A percentile compares a stretch with the other conserved stretches of the same genome.
phyloP scores from a whole-genome alignment of 2,888 invertebrate species.

The Drosophila histrio region DNA sequence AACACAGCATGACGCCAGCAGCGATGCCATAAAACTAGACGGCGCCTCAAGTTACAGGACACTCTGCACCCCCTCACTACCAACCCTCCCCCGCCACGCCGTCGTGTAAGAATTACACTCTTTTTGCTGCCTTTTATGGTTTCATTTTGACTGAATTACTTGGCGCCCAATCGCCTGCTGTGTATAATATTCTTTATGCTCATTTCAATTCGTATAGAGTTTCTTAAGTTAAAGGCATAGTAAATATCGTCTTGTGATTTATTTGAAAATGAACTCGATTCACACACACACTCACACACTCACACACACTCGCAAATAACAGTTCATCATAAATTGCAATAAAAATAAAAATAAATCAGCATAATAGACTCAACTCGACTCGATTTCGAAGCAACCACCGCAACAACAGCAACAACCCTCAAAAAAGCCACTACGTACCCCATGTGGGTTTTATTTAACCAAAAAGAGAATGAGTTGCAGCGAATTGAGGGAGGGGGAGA shows the following conservation, averaged over 20 bases:
- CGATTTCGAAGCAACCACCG: conserved; percentile 57
- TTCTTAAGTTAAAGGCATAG: conserved; percentile 15
- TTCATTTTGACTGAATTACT: conserved; percentile 58
- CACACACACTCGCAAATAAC: conserved; percentile 1
- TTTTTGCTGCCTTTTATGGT: conserved; percentile 42
- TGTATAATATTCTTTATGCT: conserved; percentile 9
- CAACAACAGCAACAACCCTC: conserved; percentile 56
- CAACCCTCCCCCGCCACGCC: not conserved
- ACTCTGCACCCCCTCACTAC: not conserved
- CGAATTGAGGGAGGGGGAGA: not conserved
- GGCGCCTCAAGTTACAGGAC: conserved; percentile 44
- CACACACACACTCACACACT: conserved; percentile 2
- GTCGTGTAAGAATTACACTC: not conserved
- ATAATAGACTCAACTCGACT: conserved; percentile 67
- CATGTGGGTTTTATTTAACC: conserved; percentile 15
- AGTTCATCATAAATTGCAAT: conserved; percentile 70
- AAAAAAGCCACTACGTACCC: conserved; percentile 12
- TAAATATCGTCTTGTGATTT: conserved; percentile 62
- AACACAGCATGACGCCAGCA: conserved; percentile 22
- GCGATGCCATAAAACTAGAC: conserved; percentile 28
- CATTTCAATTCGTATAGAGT: conserved; percentile 20
- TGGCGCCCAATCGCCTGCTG: conserved; percentile 63
- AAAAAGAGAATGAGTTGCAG: not conserved
- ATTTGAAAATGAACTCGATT: conserved; percentile 55
- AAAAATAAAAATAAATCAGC: conserved; percentile 77